Evolutionary conservation across 2,797 vertebrate genomes (phyloP), one percentile per base, ranked within the genome.

Genomic region (Crenichthys baileyi): DNA sequence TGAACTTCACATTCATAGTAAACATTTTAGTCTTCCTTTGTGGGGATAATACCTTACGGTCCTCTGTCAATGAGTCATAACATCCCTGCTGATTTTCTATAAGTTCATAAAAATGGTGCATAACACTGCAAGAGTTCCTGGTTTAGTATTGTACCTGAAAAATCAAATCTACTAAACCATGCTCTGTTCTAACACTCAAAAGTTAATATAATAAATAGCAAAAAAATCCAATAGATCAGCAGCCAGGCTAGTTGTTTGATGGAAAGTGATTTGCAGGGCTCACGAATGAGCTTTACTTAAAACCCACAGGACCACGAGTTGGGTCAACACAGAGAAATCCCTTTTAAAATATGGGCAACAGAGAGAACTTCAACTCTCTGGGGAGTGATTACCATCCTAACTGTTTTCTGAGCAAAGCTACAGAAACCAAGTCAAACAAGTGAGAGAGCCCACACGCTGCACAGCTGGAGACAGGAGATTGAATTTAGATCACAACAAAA

Each of bases 271-370:
- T 87, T 87, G 74, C 79, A 29, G 73, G 78, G 87, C 81, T 92
- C 89, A 85, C 83, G 65, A 70, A 87, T 68, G 83, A 90, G 90
- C 88, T 87, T 78, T 12, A 79, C 39, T 77, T 71, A 90, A 90
- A 89, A 83, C 85, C 81, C 20, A 12, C 22, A 13, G 83, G 83
- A 79, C 79, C 72, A 74, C 15, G 5, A 74, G 83, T 80, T 76
- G 50, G 76, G 90, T 90, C 88, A 90, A 89, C 87, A 87, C 74
- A 51, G 61, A 83, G 81, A 88, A 89, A 88, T 86, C 85, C 86
- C 83, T 79, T 79, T 78, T 90, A 89, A 91, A 89, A 90, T 85
- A 87, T 48, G 12, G 70, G 80, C 58, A 18, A 76, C 71, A 77
- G 73, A 75, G 79, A 85, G 77, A 56, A 12, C 63, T 76, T 79